A percentile compares a stretch with the other conserved stretches of the same genome.
Conservation (phyloP, 2,113 vertebrate genomes). For the Sialia sialis region DNA sequence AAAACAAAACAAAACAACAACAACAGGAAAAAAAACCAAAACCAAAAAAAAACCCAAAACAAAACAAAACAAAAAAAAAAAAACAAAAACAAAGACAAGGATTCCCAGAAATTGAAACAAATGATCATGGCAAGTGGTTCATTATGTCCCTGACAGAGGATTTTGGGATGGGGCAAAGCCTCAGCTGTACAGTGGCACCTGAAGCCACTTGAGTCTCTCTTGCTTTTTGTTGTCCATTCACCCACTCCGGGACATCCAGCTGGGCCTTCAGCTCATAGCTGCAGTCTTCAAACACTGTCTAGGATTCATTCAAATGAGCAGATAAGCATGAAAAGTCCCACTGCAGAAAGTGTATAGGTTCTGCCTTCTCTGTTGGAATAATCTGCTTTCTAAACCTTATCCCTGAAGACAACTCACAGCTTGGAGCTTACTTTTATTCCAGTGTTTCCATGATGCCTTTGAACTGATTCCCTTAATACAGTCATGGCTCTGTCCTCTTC, state of each 20-base stretch:
- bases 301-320: slow-evolving; percentile 19
- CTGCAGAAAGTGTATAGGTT: not conserved
- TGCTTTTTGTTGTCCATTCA: not conserved
- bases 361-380: not conserved
- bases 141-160: not conserved
- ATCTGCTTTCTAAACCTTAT: not conserved
- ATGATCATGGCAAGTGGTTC: not conserved
- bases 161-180: not conserved
- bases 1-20: too few relatives aligned
- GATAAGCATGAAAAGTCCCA: not conserved
- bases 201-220: not conserved
- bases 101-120: not conserved
- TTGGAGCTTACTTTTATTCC: not conserved
- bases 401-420: not conserved
- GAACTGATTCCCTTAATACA: slow-evolving; percentile 11
- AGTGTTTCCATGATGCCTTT: slow-evolving; percentile 11
- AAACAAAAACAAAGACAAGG: not conserved
- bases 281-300: not conserved
- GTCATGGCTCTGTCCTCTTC: not conserved
- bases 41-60: not conserved
- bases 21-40: too few relatives aligned
- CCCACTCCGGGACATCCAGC: not conserved
- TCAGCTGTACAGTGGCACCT: not conserved
- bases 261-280: not conserved
- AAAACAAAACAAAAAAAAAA: too few relatives aligned